phyloP scores from a whole-genome alignment of 1,140 invertebrate species.

The Bactericera cockerelli region DNA sequence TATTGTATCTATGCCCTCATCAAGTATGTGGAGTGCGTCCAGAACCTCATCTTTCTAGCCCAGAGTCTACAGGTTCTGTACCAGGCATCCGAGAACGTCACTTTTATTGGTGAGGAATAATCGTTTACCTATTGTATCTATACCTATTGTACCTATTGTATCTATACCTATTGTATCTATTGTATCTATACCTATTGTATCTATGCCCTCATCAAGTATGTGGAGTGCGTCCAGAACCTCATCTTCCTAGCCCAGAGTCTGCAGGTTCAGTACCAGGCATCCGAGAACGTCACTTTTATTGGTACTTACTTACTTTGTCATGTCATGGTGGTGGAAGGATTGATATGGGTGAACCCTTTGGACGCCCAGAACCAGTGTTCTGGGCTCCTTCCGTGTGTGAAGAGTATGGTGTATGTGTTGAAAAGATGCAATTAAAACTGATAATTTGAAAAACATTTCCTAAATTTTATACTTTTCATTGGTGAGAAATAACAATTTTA shows the following conservation, averaged over 20 bases:
- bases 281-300: slow-evolving; percentile 68
- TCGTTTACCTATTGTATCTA: slow-evolving; percentile 53
- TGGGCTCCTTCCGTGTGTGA: too few relatives aligned
- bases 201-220: slow-evolving; percentile 65
- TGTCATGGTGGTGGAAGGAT: too few relatives aligned
- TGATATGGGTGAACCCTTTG: too few relatives aligned
- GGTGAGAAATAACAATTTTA: slow-evolving; percentile 40
- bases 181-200: too few relatives aligned
- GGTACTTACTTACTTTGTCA: too few relatives aligned
- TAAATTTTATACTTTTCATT: too few relatives aligned
- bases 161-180: too few relatives aligned
- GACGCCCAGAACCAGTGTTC: too few relatives aligned
- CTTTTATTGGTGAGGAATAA: slow-evolving; percentile 41
- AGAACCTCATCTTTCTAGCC: slow-evolving; percentile 56
- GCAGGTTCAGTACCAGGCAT: slow-evolving; percentile 63
- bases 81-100: slow-evolving; percentile 63
- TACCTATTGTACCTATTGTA: slow-evolving; percentile 59
- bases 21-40: slow-evolving; percentile 65
- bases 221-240: slow-evolving; percentile 61
- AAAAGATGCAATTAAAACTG: too few relatives aligned
- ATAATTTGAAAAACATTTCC: too few relatives aligned
- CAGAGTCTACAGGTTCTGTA: slow-evolving; percentile 67
- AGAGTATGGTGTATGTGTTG: too few relatives aligned
- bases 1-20: too few relatives aligned
- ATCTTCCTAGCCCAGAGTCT: slow-evolving; percentile 59